Conservation (phyloP, 1,140 invertebrate species). For the Cydia pomonella region DNA sequence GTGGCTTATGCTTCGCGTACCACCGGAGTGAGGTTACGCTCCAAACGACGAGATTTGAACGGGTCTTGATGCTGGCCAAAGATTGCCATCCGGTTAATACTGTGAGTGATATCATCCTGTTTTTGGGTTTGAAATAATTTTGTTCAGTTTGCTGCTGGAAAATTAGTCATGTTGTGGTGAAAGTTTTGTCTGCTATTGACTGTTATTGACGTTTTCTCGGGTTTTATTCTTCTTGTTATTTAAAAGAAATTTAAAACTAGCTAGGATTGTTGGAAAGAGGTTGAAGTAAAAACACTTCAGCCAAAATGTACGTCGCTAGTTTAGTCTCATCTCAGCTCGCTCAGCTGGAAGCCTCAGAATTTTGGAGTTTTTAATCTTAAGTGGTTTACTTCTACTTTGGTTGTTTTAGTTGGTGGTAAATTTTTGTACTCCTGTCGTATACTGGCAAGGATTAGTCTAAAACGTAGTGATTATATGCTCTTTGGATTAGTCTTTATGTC, state of each 20-base stretch:
- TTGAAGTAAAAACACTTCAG: background rate
- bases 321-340: too few relatives aligned
- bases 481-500: too few relatives aligned
- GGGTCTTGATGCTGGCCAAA: slow-evolving; percentile 25
- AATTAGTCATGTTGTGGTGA: slow-evolving; percentile 6
- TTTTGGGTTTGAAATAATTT: slow-evolving; percentile 10
- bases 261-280: background rate
- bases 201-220: background rate
- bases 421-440: too few relatives aligned
- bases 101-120: slow-evolving; percentile 43
- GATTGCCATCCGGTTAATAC: slow-evolving; percentile 28
- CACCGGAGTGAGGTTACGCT: slow-evolving; percentile 41
- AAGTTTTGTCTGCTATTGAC: slow-evolving; percentile 2
- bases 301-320: too few relatives aligned
- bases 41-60: slow-evolving; percentile 34
- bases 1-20: slow-evolving; percentile 48
- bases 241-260: background rate
- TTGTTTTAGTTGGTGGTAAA: too few relatives aligned
- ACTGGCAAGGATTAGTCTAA: too few relatives aligned
- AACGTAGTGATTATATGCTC: too few relatives aligned
- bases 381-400: too few relatives aligned
- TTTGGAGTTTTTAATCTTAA: too few relatives aligned
- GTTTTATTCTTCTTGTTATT: background rate
- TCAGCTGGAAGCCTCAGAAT: too few relatives aligned
- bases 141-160: background rate